These are phyloP conservation scores for Synaphobranchus kaupii DNA, from an alignment of 2,797 vertebrate species.

Conservation along the genomic window DNA sequence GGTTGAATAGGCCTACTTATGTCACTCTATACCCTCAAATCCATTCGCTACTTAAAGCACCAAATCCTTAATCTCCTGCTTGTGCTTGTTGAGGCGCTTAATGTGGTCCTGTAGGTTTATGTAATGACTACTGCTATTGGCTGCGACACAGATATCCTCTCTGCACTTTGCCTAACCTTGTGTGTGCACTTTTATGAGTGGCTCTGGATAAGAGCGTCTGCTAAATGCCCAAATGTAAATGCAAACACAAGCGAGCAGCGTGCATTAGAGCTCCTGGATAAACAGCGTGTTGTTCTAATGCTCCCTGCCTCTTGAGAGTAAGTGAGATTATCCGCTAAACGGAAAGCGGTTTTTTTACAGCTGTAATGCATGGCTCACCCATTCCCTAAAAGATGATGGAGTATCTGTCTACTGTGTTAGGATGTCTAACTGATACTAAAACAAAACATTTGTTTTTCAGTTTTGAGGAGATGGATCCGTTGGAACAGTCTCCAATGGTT, in stretches of 20 bases:
- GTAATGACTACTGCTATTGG: background rate
- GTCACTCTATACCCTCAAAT: background rate
- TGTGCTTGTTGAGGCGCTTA: background rate
- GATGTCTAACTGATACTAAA: background rate
- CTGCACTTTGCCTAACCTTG: background rate
- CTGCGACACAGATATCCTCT: background rate
- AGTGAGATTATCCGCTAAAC: background rate
- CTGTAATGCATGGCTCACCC: background rate
- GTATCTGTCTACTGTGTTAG: background rate
- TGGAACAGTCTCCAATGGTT: background rate
- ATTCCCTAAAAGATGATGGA: background rate
- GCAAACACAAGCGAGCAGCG: background rate
- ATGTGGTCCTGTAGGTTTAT: background rate
- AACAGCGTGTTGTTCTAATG: constrained; percentile 3
- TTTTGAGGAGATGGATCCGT: background rate
- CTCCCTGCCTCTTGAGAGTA: background rate
- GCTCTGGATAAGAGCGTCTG: background rate
- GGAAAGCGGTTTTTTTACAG: background rate
- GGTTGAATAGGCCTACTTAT: background rate
- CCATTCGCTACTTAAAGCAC: background rate
- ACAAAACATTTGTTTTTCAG: background rate
- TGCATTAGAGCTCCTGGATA: constrained; percentile 1
- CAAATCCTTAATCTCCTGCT: background rate
- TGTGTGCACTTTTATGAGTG: background rate
- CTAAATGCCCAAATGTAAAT: background rate